Evolutionary conservation across 2,888 invertebrate genomes (phyloP).

Genomic region (Kuschelorhynchus macadamiae): DNA sequence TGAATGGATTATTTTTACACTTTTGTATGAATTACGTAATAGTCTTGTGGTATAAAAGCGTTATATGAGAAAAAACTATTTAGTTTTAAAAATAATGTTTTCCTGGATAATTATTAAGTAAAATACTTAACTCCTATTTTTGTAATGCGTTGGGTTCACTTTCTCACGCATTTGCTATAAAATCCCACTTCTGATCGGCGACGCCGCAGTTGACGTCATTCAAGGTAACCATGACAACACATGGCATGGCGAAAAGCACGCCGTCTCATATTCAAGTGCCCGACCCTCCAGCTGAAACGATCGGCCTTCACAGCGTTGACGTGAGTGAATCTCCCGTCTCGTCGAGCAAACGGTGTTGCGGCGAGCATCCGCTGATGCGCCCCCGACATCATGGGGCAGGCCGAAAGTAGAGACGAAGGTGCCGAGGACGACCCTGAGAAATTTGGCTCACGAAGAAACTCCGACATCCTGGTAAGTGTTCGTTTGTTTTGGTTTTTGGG

Average conservation of each 20-base stretch:
- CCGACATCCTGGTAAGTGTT: conserved; percentile 71
- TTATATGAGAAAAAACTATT: no score
- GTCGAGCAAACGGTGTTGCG: conserved; percentile 30
- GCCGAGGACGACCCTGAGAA: conserved; percentile 72
- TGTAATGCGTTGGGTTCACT: no score
- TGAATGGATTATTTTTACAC: no score
- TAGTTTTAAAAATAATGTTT: no score
- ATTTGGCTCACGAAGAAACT: conserved; percentile 71
- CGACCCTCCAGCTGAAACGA: conserved; percentile 43
- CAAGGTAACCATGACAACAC: conserved; percentile 45
- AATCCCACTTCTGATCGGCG: conserved; percentile 23
- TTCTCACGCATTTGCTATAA: no score
- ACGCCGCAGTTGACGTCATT: conserved; percentile 49
- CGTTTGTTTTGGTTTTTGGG: background rate
- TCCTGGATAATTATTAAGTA: no score
- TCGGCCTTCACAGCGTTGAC: conserved; percentile 32
- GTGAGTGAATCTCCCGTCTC: conserved; percentile 27
- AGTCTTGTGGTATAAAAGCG: no score
- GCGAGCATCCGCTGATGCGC: conserved; percentile 62
- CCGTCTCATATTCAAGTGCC: conserved; percentile 27
- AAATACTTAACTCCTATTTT: no score
- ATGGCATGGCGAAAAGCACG: conserved; percentile 39
- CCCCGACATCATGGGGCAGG: conserved; percentile 74
- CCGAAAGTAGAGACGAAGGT: conserved; percentile 69
- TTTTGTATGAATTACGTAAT: no score